Evolutionary conservation across 1,140 invertebrate species (phyloP).

Genomic region (Panonychus citri): DNA sequence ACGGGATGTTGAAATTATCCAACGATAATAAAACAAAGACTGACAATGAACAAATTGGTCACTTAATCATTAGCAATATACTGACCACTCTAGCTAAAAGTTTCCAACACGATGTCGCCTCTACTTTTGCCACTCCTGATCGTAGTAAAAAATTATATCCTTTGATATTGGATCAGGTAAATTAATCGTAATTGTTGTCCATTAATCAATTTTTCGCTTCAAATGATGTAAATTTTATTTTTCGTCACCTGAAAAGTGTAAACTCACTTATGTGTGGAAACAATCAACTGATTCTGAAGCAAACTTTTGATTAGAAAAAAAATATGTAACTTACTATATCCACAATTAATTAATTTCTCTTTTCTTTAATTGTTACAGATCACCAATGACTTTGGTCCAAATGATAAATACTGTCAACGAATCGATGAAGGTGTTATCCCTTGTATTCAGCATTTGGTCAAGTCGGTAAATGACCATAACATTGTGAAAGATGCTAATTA

Average conservation of each 20-base stretch:
- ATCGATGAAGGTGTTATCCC: conserved; percentile 42
- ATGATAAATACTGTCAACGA: conserved; percentile 10
- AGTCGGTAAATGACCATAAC: conserved; percentile 37
- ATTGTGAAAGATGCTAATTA: conserved; percentile 70
- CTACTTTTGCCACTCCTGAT: conserved; percentile 55
- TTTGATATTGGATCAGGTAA: conserved; percentile 57
- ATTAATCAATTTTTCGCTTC: too few species aligned
- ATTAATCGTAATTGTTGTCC: neutral
- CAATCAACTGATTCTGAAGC: neutral
- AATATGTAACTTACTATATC: neutral
- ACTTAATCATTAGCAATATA: conserved; percentile 22
- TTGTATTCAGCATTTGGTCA: conserved; percentile 35
- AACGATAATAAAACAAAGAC: neutral
- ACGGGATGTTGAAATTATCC: neutral
- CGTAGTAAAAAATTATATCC: conserved; percentile 56
- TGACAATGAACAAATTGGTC: neutral
- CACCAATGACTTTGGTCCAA: conserved; percentile 47
- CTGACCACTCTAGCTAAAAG: conserved; percentile 46
- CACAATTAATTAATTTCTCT: too few species aligned
- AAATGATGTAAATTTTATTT: neutral
- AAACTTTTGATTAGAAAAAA: neutral
- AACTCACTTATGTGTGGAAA: neutral
- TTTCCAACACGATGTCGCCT: conserved; percentile 43
- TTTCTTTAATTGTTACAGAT: conserved; percentile 23
- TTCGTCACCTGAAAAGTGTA: too few species aligned